phyloP scores from a whole-genome alignment of 1,140 invertebrate genomes.

The Chelonus insularis region DNA sequence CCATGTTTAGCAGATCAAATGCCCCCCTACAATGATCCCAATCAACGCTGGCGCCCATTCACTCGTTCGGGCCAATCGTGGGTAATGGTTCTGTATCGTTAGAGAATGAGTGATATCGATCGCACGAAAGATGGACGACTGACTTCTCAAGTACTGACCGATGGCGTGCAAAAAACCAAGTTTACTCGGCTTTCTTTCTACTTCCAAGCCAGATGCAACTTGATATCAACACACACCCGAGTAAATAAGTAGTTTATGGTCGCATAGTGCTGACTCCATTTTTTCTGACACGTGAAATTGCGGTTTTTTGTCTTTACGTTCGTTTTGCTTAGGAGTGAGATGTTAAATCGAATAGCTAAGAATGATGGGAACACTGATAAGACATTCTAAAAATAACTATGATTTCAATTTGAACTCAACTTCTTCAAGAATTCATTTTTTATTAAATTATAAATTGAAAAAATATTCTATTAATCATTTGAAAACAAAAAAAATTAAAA shows the following conservation, averaged over 20 bases:
- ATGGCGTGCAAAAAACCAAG: conserved; percentile 4
- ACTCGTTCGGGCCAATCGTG: conserved; percentile 12
- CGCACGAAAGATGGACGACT: conserved; percentile 9
- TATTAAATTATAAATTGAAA: no score
- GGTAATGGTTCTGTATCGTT: conserved; percentile 19
- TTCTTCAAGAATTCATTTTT: no score
- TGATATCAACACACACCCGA: background rate
- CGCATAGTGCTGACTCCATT: no score
- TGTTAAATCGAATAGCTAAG: no score
- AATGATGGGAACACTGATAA: no score
- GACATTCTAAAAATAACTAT: no score
- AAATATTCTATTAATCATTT: no score
- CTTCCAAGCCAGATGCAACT: background rate
- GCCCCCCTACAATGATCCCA: conserved; percentile 54
- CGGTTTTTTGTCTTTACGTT: no score
- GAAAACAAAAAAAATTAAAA: no score
- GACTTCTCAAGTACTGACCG: conserved; percentile 22
- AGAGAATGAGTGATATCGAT: conserved; percentile 22
- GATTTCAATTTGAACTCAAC: no score
- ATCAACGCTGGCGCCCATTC: conserved; percentile 41
- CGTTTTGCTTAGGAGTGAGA: no score
- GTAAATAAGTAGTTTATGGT: no score
- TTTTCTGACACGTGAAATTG: background rate
- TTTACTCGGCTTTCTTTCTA: background rate
- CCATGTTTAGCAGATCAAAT: conserved; percentile 53